Evolutionary conservation across 2,888 invertebrate species (phyloP).

Genomic region (Scaptomyza caliginosa): DNA sequence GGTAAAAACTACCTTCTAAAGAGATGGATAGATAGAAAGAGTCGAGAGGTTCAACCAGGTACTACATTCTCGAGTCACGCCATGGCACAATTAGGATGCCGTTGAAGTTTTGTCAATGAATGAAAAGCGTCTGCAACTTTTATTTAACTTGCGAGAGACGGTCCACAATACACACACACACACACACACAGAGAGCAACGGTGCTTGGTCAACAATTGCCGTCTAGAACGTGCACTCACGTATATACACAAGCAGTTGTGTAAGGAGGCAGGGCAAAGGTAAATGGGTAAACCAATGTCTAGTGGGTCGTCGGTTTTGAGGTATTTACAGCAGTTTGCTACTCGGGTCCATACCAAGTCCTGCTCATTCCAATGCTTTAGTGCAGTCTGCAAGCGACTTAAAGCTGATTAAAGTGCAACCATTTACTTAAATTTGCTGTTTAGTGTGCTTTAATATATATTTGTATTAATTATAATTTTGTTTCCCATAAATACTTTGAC

Average conservation of each 20-base stretch:
- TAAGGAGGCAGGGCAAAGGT: slow-evolving; percentile 8
- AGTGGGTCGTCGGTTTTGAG: slow-evolving; percentile 32
- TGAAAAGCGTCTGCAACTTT: slow-evolving; percentile 75
- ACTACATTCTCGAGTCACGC: slow-evolving; percentile 51
- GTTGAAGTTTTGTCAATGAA: slow-evolving; percentile 76
- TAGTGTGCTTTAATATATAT: neutral
- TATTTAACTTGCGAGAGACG: slow-evolving; percentile 68
- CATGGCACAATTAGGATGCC: slow-evolving; percentile 71
- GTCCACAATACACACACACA: slow-evolving; percentile 20
- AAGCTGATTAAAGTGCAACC: neutral
- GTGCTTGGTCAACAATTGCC: slow-evolving; percentile 70
- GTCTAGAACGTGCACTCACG: slow-evolving; percentile 62
- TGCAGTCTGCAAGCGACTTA: slow-evolving; percentile 12
- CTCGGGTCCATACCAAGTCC: slow-evolving; percentile 14
- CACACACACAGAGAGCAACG: slow-evolving; percentile 19
- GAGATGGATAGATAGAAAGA: slow-evolving; percentile 2
- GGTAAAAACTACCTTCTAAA: slow-evolving; percentile 52
- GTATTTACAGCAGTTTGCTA: slow-evolving; percentile 29
- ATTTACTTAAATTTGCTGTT: neutral
- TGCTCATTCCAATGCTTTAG: slow-evolving; percentile 12
- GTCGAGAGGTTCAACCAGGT: slow-evolving; percentile 9
- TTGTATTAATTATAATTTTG: neutral
- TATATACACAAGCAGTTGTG: slow-evolving; percentile 14
- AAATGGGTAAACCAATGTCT: slow-evolving; percentile 41
- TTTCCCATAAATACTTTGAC: no score